Evolutionary conservation across 2,797 vertebrate species (phyloP), one percentile per base, ranked within the genome.

Genomic region (Petrocephalus sullivani): DNA sequence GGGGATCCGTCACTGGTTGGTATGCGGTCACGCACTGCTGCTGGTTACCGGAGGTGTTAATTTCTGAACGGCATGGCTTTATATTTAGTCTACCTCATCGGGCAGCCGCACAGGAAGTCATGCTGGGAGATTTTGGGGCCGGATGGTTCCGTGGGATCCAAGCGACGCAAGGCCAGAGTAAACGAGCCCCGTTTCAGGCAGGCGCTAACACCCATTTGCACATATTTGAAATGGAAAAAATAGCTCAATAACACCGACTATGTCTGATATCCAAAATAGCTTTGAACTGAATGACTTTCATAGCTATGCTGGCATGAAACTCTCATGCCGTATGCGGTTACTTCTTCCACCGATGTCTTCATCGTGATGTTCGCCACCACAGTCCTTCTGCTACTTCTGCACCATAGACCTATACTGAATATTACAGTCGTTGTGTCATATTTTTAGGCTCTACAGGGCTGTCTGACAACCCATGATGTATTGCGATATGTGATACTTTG

Each of bases 221-320:
- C 84, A 57, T 49, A 49, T 81, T 81, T 49, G 16, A 21, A 46
- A 81, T 10, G 41, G 64, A 28, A 49, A 49, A 49, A 81, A 81
- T 49, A 81, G 75, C 16, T 21, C 41, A 21, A 19, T 14, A 23
- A 49, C 12, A 53, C 81, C 10, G n/a, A 51, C 82, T 1, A 16
- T 10, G 75, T 84, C 82, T 84, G n/a, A 14, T 84, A 84, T 28
- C 82, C 46, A 6, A 53, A 84, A 84, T 84, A 84, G 82, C 51
- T 33, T 21, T 53, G 82, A 16, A 23, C n/a, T 1, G 51, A 56
- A 23, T 84, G 82, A 84, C 82, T 54, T 54, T 54, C 81, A 83
- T 54, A 51, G n/a, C 49, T 28, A 51, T 83, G 10, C 21, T 8
- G 51, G 49, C 54, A 41, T 7, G 67, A 19, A 28, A 56, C 51